Conservation (phyloP, 2,113 vertebrate species). For the Perognathus longimembris region DNA sequence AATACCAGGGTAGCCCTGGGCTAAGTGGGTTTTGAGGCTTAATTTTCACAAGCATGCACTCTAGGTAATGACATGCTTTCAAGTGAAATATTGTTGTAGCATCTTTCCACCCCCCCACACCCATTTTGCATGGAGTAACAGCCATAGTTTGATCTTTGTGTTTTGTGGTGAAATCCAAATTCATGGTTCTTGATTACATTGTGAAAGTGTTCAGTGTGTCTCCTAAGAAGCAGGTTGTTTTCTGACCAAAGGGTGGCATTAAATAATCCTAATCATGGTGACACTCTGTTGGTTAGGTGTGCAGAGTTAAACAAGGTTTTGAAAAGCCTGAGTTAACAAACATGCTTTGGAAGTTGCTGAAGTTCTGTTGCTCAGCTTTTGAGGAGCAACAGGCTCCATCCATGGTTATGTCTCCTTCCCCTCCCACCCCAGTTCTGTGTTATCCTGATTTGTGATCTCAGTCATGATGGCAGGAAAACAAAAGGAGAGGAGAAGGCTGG, state of each 20-base stretch:
- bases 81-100: constrained; percentile 42
- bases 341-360: no score
- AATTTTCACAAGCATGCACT: constrained; percentile 55
- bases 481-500: not conserved
- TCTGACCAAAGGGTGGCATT: not conserved
- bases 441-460: not conserved
- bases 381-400: not conserved
- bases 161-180: constrained; percentile 27
- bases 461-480: not conserved
- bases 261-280: not conserved
- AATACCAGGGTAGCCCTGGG: constrained; percentile 69
- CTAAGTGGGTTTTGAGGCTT: constrained; percentile 75
- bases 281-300: not conserved
- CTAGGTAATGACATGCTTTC: constrained; percentile 63
- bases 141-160: constrained; percentile 29
- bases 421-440: no score
- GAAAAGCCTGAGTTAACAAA: no score
- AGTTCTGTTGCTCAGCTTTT: not conserved
- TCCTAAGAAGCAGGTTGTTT: not conserved
- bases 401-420: not conserved
- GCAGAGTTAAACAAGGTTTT: no score
- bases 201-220: not conserved
- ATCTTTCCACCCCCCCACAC: no score
- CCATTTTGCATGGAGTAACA: constrained; percentile 31
- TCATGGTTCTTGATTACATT: not conserved